Conservation (phyloP, 2,888 invertebrate species). For the Drosophila antonietae region DNA sequence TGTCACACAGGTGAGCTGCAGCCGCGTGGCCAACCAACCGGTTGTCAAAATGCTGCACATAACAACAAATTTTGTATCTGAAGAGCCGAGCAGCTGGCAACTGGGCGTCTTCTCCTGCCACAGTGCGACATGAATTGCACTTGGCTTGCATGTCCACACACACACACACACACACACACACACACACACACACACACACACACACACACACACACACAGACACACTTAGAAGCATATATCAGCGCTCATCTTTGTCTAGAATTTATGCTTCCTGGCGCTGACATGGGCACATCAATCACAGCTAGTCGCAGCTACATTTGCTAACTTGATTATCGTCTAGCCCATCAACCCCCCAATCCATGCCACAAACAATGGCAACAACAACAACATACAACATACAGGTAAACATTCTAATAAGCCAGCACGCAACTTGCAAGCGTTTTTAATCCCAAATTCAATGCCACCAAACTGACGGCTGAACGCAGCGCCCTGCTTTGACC, state of each 20-base stretch:
- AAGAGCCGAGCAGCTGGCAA: slow-evolving; percentile 25
- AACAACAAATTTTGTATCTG: slow-evolving; percentile 70
- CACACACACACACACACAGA: background rate
- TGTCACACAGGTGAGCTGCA: slow-evolving; percentile 33
- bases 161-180: background rate
- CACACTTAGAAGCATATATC: background rate
- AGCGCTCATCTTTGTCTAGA: slow-evolving; percentile 61
- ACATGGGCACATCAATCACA: slow-evolving; percentile 75
- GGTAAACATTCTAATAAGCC: slow-evolving; percentile 66
- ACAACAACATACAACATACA: slow-evolving; percentile 18
- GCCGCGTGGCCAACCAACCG: slow-evolving; percentile 45
- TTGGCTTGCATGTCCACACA: background rate
- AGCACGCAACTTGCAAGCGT: slow-evolving; percentile 63
- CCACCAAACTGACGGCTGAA: slow-evolving; percentile 4
- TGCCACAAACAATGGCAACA: slow-evolving; percentile 27
- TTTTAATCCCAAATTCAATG: slow-evolving; percentile 32
- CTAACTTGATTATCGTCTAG: slow-evolving; percentile 52
- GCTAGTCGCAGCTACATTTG: slow-evolving; percentile 35
- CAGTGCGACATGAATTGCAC: slow-evolving; percentile 8
- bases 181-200: background rate
- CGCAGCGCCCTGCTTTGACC: slow-evolving; percentile 21
- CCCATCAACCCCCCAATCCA: background rate
- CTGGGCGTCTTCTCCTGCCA: slow-evolving; percentile 35
- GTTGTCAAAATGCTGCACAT: slow-evolving; percentile 70
- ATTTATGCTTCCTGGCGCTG: slow-evolving; percentile 72